Percentiles rank a stretch among this genome's conserved stretches.
Conservation (phyloP, 2,113 vertebrate species). For the Xerus inauris region DNA sequence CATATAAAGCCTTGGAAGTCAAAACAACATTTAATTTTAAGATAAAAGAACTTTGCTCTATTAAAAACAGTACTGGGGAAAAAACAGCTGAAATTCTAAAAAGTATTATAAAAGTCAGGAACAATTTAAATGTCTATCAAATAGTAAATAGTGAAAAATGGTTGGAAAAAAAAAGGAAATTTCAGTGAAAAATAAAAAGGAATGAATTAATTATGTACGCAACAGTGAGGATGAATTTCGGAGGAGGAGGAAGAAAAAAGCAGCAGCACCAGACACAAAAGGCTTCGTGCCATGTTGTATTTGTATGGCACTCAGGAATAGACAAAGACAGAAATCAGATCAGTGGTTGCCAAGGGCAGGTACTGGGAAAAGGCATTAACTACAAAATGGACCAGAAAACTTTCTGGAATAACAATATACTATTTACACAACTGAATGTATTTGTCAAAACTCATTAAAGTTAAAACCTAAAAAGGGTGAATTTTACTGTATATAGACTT, state of each 20-base stretch:
- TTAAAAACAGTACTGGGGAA: not conserved
- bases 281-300: not conserved
- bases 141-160: not conserved
- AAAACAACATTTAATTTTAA: not conserved
- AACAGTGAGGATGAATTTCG: not conserved
- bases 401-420: not conserved
- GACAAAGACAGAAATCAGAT: not conserved
- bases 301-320: not conserved
- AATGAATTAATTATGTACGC: not conserved
- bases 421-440: not conserved
- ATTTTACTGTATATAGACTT: not conserved
- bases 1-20: not conserved
- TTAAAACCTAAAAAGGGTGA: not conserved
- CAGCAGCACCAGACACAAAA: slow-evolving; percentile 7
- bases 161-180: not conserved
- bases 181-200: not conserved
- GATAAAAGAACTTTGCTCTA: not conserved
- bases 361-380: not conserved
- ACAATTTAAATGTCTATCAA: not conserved
- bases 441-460: not conserved
- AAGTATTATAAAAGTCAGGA: not conserved
- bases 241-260: not conserved
- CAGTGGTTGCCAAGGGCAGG: not conserved
- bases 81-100: not conserved
- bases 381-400: not conserved